These are phyloP conservation scores for Pavo muticus DNA, from an alignment of 2,113 vertebrate genomes.

Conservation along the genomic window DNA sequence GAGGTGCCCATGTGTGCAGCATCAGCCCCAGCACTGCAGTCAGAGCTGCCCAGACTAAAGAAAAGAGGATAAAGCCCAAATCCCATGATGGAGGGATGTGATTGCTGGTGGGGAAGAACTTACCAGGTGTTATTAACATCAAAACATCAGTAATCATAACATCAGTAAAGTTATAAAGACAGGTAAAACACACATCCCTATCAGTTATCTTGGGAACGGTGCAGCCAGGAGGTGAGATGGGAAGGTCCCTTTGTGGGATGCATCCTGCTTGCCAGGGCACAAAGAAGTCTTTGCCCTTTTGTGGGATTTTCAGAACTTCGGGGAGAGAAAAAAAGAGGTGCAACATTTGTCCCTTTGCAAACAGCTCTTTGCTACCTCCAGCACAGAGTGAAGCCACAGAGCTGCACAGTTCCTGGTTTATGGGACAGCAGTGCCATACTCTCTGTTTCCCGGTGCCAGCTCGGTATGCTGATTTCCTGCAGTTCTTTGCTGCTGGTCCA, in stretches of 20 bases:
- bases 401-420: background rate
- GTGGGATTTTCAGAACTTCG: background rate
- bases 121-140: slow-evolving; percentile 42
- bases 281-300: background rate
- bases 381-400: background rate
- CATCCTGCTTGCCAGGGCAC: background rate
- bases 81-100: accelerated
- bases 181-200: slow-evolving; percentile 21
- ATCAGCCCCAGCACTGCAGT: background rate
- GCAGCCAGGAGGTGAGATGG: background rate
- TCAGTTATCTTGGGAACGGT: slow-evolving; percentile 30
- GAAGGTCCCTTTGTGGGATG: background rate
- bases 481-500: background rate
- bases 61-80: background rate
- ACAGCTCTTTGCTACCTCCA: background rate
- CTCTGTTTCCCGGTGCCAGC: background rate
- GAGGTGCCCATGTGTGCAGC: accelerated
- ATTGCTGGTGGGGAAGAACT: background rate
- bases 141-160: slow-evolving; percentile 12
- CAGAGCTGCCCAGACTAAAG: background rate
- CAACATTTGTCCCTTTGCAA: background rate
- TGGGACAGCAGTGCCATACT: background rate
- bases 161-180: slow-evolving; percentile 24
- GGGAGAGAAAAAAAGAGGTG: background rate
- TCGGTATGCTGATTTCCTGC: background rate